Evolutionary conservation across 2,113 vertebrate species (phyloP).

Genomic region (Abramis brama): DNA sequence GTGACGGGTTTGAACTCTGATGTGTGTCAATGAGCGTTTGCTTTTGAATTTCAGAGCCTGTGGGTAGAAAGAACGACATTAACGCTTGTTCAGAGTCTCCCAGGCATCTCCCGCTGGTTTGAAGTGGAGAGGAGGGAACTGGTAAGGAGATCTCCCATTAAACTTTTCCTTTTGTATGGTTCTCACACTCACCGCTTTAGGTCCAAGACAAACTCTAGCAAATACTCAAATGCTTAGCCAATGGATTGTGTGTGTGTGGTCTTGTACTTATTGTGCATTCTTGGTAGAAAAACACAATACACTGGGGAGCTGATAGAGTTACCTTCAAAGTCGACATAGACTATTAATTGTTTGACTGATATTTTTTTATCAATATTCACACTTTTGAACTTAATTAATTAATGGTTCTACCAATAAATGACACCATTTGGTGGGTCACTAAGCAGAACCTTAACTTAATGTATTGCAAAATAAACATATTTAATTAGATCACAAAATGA

Average conservation of each 20-base stretch:
- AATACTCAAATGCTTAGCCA: neutral
- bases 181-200: neutral
- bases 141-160: conserved; percentile 76
- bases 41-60: conserved; percentile 82
- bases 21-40: conserved; percentile 38
- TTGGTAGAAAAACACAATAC: neutral
- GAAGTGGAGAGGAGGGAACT: conserved; percentile 98
- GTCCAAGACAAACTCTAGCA: neutral
- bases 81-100: conserved; percentile 95
- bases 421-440: neutral
- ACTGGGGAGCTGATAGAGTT: neutral
- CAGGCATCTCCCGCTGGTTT: conserved; percentile 99
- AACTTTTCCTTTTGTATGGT: neutral
- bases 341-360: neutral
- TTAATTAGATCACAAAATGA: neutral
- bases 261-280: neutral
- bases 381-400: neutral
- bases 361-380: neutral
- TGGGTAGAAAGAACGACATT: conserved; percentile 97
- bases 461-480: neutral
- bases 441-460: neutral
- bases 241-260: neutral
- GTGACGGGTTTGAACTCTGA: neutral
- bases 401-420: neutral
- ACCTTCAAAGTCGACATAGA: neutral